Conservation (phyloP, 1,140 invertebrate genomes). For the Potamilus streckersoni region DNA sequence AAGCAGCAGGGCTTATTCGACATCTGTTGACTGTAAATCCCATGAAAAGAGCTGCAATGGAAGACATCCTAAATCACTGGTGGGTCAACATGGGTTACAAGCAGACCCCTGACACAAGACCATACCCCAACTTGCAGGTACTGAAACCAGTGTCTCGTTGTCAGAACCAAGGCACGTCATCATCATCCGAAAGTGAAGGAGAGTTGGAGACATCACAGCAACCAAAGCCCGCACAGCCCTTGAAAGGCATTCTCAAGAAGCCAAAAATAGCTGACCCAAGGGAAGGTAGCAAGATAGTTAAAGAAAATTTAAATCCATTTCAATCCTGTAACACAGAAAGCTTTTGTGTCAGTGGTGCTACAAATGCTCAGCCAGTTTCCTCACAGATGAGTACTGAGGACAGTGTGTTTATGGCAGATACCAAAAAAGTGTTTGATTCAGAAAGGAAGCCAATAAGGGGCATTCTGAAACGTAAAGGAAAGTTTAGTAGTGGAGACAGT, state of each 20-base stretch:
- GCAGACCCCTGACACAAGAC: constrained; percentile 81
- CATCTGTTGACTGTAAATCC: constrained; percentile 95
- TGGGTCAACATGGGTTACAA: constrained; percentile 90
- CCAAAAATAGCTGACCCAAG: constrained; percentile 32
- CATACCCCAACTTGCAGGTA: constrained; percentile 39
- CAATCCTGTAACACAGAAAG: no score
- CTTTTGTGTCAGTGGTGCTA: no score
- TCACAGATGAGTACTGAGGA: constrained; percentile 7
- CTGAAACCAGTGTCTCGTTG: constrained; percentile 31
- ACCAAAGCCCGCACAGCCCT: constrained; percentile 33
- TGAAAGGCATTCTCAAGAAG: constrained; percentile 47
- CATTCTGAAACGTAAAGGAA: constrained; percentile 60
- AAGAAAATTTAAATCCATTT: no score
- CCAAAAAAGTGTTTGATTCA: constrained; percentile 52
- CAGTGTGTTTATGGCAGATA: constrained; percentile 25
- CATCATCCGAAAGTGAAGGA: constrained; percentile 44
- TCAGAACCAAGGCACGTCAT: constrained; percentile 37
- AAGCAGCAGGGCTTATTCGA: constrained; percentile 92
- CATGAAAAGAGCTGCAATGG: constrained; percentile 87
- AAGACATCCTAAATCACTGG: constrained; percentile 94
- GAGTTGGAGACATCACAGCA: constrained; percentile 30
- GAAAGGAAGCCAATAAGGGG: constrained; percentile 54
- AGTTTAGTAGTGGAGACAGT: constrained; percentile 59
- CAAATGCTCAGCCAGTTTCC: not conserved
- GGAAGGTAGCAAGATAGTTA: no score